phyloP scores from a whole-genome alignment of 2,888 invertebrate species.

The Mylabris sibirica region DNA sequence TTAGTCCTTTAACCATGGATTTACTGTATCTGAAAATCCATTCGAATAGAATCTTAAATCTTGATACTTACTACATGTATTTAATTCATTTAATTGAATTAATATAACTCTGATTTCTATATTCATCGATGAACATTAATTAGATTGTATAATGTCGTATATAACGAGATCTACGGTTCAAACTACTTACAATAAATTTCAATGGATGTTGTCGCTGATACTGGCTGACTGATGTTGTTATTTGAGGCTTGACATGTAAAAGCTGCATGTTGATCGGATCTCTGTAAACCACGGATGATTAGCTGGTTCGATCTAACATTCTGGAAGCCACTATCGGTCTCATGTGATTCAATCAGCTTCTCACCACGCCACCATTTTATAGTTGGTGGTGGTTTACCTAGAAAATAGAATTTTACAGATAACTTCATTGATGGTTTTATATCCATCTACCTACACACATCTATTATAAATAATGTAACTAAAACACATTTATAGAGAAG shows the following conservation, averaged over 20 bases:
- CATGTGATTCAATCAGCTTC: conserved; percentile 68
- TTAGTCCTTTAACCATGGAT: conserved; percentile 44
- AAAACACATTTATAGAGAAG: background rate
- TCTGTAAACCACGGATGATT: conserved; percentile 68
- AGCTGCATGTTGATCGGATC: conserved; percentile 76
- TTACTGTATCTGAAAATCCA: conserved; percentile 46
- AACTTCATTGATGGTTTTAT: background rate
- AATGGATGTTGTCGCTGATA: conserved; percentile 73
- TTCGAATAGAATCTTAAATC: conserved; percentile 40
- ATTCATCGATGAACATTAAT: too few species aligned
- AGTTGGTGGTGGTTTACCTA: conserved; percentile 76
- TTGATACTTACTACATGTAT: background rate
- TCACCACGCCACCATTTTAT: conserved; percentile 81
- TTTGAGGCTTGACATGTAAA: conserved; percentile 83
- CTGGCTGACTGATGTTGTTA: conserved; percentile 74
- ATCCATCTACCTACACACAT: background rate
- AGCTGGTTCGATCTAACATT: conserved; percentile 69
- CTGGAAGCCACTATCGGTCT: conserved; percentile 63
- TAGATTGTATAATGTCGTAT: too few species aligned
- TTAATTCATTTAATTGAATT: background rate
- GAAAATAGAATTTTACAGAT: conserved; percentile 41
- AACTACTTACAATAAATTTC: conserved; percentile 76
- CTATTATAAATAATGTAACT: too few species aligned
- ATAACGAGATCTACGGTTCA: too few species aligned
- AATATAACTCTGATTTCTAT: too few species aligned